Evolutionary conservation across 2,113 vertebrate species (phyloP).

Genomic region (Pitta sordida): DNA sequence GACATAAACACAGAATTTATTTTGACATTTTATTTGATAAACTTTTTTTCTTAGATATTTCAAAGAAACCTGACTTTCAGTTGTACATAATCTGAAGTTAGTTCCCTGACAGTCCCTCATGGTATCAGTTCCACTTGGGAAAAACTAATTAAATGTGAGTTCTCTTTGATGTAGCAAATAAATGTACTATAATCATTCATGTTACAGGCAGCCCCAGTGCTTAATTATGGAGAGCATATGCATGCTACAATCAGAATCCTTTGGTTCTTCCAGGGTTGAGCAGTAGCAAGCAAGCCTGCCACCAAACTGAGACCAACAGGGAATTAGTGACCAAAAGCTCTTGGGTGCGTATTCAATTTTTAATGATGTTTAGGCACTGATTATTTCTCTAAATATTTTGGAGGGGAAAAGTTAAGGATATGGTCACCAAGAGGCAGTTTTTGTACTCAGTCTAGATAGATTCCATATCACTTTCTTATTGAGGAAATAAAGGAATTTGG

Average conservation of each 20-base stretch:
- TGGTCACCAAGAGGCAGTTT: neutral
- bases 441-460: neutral
- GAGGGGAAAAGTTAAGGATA: neutral
- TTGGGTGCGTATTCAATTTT: neutral
- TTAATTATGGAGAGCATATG: neutral
- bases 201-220: neutral
- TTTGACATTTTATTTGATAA: neutral
- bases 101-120: neutral
- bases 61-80: slow-evolving; percentile 2
- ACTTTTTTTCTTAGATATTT: neutral
- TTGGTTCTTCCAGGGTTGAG: neutral
- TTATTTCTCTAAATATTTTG: neutral
- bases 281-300: neutral
- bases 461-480: neutral
- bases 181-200: neutral
- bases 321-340: neutral
- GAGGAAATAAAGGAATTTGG: neutral
- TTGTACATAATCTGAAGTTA: slow-evolving; percentile 11
- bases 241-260: neutral
- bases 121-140: slow-evolving; percentile 16
- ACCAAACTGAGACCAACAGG: neutral
- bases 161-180: slow-evolving; percentile 37
- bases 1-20: neutral
- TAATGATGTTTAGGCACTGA: neutral
- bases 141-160: slow-evolving; percentile 46